Percentiles rank a stretch among this genome's conserved stretches.
These are phyloP conservation scores for Chrysomela aeneicollis DNA, from an alignment of 2,888 invertebrate species.

Conservation along the genomic window DNA sequence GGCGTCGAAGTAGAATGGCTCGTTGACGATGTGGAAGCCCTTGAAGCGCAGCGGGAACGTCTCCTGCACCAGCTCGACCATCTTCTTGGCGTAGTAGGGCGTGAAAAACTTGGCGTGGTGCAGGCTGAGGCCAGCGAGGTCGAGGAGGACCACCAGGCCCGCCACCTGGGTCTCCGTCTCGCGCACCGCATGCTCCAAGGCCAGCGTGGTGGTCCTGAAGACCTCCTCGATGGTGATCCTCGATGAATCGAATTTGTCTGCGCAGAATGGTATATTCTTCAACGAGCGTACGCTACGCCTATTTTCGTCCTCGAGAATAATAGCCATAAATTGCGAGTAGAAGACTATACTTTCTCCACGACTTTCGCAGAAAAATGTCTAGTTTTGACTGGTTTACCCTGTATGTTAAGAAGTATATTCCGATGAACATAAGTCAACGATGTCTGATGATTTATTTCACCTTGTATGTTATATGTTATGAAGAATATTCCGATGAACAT, in stretches of 20 bases:
- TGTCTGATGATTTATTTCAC: too few relatives aligned
- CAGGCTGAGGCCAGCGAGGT: slow-evolving; percentile 61
- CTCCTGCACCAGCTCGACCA: slow-evolving; percentile 63
- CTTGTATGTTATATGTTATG: too few relatives aligned
- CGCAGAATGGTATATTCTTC: slow-evolving; percentile 5
- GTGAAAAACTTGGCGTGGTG: slow-evolving; percentile 64
- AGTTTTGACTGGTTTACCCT: too few relatives aligned
- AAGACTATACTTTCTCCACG: too few relatives aligned
- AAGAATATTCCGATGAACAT: too few relatives aligned
- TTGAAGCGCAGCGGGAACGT: slow-evolving; percentile 63
- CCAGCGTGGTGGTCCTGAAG: slow-evolving; percentile 64
- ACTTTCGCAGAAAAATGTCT: too few relatives aligned
- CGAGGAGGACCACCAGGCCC: slow-evolving; percentile 64
- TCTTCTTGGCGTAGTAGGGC: slow-evolving; percentile 61
- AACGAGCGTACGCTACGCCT: too few relatives aligned
- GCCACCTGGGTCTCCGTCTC: slow-evolving; percentile 67
- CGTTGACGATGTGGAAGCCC: slow-evolving; percentile 62
- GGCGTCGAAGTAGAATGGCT: slow-evolving; percentile 63
- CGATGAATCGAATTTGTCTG: slow-evolving; percentile 63
- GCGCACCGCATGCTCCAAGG: slow-evolving; percentile 64
- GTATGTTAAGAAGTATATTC: too few relatives aligned
- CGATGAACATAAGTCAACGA: too few relatives aligned
- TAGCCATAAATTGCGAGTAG: too few relatives aligned
- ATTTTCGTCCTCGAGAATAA: too few relatives aligned
- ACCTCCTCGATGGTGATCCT: slow-evolving; percentile 63